Evolutionary conservation across 2,113 vertebrate species (phyloP).

Genomic region (Felis chaus): DNA sequence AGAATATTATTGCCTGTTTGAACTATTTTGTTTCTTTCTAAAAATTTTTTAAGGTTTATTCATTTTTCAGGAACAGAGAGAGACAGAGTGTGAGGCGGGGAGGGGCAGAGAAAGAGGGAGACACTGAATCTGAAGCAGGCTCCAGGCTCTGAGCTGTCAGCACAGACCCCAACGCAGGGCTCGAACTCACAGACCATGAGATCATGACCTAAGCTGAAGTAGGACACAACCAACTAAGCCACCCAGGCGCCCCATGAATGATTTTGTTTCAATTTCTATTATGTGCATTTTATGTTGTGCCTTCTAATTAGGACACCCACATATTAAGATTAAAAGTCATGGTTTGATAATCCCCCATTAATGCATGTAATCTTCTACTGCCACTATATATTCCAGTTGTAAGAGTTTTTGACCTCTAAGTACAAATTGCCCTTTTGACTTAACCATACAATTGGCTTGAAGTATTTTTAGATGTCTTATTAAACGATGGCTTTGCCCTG

Average conservation of each 20-base stretch:
- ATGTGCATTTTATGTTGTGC: background rate
- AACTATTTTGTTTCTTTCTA: background rate
- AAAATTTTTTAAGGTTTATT: too few relatives aligned
- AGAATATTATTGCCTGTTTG: background rate
- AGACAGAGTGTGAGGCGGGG: too few relatives aligned
- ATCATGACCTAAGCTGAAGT: too few relatives aligned
- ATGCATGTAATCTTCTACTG: background rate
- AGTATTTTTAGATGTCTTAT: conserved; percentile 41
- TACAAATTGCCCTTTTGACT: background rate
- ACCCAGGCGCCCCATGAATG: background rate
- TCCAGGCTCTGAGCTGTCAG: too few relatives aligned
- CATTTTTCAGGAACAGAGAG: too few relatives aligned
- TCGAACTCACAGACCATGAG: too few relatives aligned
- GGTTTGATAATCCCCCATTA: background rate
- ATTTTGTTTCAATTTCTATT: background rate
- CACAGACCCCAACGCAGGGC: too few relatives aligned
- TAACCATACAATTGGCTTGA: background rate
- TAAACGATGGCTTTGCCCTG: conserved; percentile 44
- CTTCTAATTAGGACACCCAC: background rate
- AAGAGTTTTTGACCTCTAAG: background rate
- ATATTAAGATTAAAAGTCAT: background rate
- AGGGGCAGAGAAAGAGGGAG: too few relatives aligned
- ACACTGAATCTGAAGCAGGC: too few relatives aligned
- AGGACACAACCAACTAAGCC: too few relatives aligned
- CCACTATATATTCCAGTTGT: background rate